phyloP scores from a whole-genome alignment of 2,888 invertebrate species.

The Phortica magna region DNA sequence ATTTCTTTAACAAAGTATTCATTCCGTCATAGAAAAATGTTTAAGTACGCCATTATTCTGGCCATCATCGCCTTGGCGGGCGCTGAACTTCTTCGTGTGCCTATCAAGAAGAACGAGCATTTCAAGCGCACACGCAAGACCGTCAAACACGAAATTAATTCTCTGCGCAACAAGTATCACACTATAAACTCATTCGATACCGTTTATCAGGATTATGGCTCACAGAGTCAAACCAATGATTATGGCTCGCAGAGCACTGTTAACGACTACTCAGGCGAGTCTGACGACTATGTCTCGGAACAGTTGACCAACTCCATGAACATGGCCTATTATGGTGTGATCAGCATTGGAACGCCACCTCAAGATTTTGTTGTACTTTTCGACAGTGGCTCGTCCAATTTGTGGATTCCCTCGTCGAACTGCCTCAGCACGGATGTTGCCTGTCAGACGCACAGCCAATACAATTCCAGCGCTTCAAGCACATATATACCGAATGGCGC shows the following conservation, averaged over 20 bases:
- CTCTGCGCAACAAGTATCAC: conserved; percentile 7
- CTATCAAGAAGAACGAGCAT: background rate
- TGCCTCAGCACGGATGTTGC: conserved; percentile 88
- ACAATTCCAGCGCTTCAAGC: conserved; percentile 88
- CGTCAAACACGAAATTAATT: background rate
- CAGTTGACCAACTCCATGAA: conserved; percentile 91
- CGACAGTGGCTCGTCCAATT: conserved; percentile 98
- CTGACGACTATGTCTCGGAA: conserved; percentile 39
- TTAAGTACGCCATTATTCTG: background rate
- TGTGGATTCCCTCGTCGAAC: conserved; percentile 98
- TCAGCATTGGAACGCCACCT: conserved; percentile 92
- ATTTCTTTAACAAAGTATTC: too few relatives aligned
- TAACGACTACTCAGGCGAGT: background rate
- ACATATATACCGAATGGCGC: conserved; percentile 92
- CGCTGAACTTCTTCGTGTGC: conserved; percentile 3
- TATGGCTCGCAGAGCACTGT: background rate
- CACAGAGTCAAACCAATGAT: background rate
- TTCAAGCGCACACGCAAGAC: background rate
- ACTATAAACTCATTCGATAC: background rate
- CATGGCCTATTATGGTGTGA: conserved; percentile 97
- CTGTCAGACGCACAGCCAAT: conserved; percentile 86
- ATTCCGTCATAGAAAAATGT: background rate
- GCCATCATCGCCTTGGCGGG: background rate
- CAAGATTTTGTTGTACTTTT: conserved; percentile 96
- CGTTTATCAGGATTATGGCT: background rate